Conservation (phyloP, 2,113 vertebrate species). For the Antechinus stuartii region DNA sequence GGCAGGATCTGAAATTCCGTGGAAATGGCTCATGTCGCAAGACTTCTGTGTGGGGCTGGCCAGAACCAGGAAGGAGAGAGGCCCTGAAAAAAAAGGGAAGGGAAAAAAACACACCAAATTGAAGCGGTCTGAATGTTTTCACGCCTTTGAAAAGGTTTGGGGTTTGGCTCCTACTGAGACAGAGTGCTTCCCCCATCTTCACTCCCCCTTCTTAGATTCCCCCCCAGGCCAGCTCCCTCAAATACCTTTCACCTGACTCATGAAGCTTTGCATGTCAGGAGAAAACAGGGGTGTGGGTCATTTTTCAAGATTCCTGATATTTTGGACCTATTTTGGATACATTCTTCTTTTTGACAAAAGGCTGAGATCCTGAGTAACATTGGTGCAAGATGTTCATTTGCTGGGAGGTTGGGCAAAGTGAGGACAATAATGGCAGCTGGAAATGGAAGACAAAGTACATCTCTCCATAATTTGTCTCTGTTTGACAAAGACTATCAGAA, state of each 20-base stretch:
- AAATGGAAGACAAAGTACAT: background rate
- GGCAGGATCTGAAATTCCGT: slow-evolving; percentile 74
- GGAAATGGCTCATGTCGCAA: slow-evolving; percentile 74
- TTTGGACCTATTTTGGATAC: slow-evolving; percentile 17
- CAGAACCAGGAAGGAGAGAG: slow-evolving; percentile 53
- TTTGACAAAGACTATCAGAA: background rate
- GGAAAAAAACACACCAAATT: slow-evolving; percentile 29
- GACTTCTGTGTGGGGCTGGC: slow-evolving; percentile 70
- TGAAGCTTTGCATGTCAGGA: slow-evolving; percentile 58
- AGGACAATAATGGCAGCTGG: background rate
- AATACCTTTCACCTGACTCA: slow-evolving; percentile 79
- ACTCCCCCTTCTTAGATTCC: background rate
- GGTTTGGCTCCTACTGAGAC: slow-evolving; percentile 65
- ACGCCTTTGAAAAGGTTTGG: slow-evolving; percentile 78
- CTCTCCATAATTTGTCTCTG: background rate
- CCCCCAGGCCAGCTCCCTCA: slow-evolving; percentile 57
- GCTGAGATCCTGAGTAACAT: background rate
- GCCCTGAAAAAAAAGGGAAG: slow-evolving; percentile 41
- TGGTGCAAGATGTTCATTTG: background rate
- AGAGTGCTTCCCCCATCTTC: slow-evolving; percentile 45
- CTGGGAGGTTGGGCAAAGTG: background rate
- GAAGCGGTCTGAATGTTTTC: slow-evolving; percentile 72
- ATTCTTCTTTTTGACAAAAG: slow-evolving; percentile 29
- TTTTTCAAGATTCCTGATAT: slow-evolving; percentile 52
- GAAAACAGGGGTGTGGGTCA: slow-evolving; percentile 50